These are phyloP conservation scores for Corythaixoides concolor DNA, from an alignment of 2,113 vertebrate genomes.

Conservation along the genomic window DNA sequence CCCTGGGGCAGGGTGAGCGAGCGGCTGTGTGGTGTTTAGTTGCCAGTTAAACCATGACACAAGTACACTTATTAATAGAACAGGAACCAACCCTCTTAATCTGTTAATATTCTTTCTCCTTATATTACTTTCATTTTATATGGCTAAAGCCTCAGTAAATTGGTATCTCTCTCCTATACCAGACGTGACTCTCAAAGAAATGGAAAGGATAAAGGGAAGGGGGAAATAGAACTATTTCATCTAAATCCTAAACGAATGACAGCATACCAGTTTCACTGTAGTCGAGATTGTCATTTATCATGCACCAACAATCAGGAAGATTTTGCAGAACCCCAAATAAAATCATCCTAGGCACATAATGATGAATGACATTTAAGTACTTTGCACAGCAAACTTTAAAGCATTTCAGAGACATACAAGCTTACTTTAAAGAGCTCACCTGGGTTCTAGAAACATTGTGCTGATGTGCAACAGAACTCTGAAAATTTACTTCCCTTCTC, in stretches of 20 bases:
- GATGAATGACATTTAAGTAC: neutral
- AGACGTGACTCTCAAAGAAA: neutral
- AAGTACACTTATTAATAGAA: neutral
- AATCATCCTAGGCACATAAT: neutral
- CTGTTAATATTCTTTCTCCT: neutral
- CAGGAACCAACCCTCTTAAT: neutral
- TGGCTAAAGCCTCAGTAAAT: neutral
- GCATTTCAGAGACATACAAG: neutral
- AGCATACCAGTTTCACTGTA: neutral
- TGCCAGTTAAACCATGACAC: no score
- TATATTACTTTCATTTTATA: neutral
- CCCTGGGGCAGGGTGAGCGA: no score
- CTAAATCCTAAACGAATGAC: neutral
- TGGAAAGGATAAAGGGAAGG: neutral
- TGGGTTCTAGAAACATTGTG: neutral
- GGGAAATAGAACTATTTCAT: neutral
- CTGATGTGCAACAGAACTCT: neutral
- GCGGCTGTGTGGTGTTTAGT: no score
- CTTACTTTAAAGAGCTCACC: neutral
- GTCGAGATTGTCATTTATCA: neutral
- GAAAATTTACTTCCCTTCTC: neutral
- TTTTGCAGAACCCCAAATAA: neutral
- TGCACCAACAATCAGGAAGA: neutral
- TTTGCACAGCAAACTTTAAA: neutral
- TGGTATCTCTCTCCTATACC: neutral